Base-by-base conservation (phyloP, 2,888 invertebrate species). In the Apoda limacodes region DNA sequence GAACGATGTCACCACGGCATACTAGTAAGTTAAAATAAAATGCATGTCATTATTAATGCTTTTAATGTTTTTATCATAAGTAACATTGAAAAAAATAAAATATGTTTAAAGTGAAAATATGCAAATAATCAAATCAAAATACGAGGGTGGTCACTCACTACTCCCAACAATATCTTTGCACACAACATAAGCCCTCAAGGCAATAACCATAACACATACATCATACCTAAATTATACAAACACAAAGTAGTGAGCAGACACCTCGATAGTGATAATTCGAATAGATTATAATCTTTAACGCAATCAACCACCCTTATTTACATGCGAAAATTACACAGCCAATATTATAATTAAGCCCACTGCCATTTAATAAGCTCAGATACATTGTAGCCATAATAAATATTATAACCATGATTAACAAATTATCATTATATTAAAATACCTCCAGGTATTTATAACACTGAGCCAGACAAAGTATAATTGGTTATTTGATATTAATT, bases 61-160 rank as follows among this genome's bases (percentile, higher is more conserved):
- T 74, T 75, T 76, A 76, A 60, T 72, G 69, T 62, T 69, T 72
- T 74, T 68, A 69, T 63, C 65, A 65, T 69, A 69, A 7, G 17
- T 17, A 52, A 76, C 76, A 75, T 72, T 70, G 62, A 71, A 76
- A 75, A 71, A 70, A 63, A 52, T 55, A 57, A 55, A 57, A 53
- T 17, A 17, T 17, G 7, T 55, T 60, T 59, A 61, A 66, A 60
- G 68, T 69, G 71, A 74, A 68, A 71, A 68, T 66, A 67, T 64
- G 72, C 75, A 66, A 17, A 17, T 70, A 68, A 68, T 68, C 61
- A 55, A 66, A 66, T 61, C 52, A 56, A 65, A n/a, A 52, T 63
- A 51, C 46, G 49, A 53, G 55, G 52, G 53, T 52, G 32, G 33
- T 46, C 45, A 55, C 55, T 47, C 55, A 60, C 67, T 66, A 69